Base-by-base conservation (phyloP, 1,140 invertebrate species). In the Ericerus pela region DNA sequence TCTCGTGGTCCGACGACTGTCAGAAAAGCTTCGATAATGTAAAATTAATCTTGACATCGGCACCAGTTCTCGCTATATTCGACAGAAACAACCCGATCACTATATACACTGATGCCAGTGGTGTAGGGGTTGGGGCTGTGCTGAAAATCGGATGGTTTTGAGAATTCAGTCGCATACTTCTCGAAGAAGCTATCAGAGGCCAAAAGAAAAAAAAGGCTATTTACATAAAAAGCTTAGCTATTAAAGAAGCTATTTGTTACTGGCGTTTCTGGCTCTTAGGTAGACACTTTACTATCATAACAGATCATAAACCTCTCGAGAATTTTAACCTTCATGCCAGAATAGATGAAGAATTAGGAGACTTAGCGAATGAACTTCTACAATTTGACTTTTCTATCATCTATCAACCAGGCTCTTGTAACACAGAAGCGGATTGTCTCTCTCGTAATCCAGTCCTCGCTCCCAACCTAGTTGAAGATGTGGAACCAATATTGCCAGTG, bases 221-320 rank as follows among this genome's bases (percentile, higher is more conserved):
- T n/a, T n/a, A n/a, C n/a, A n/a, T n/a, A n/a, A n/a, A n/a, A n/a
- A n/a, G n/a, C n/a, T n/a, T n/a, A n/a, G n/a, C n/a, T n/a, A n/a
- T n/a, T n/a, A n/a, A n/a, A n/a, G n/a, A n/a, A n/a, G n/a, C n/a
- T n/a, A n/a, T n/a, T n/a, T n/a, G n/a, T n/a, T n/a, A n/a, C n/a
- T n/a, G n/a, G 66, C 67, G 69, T 60, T 58, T 68, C 37, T 65
- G 62, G 64, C 55, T 71, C 4, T 67, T 70, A 54, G 65, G 62
- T 22, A 69, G 59, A 56, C 20, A 38, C 56, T 70, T 70, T 55
- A 66, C 33, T 51, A 65, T 69, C 38, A 68, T 58, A 43, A 65
- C 68, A 52, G 67, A 69, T 59, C 67, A 71, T 56, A 69, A 69
- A 61, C 66, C 67, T 62, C 60, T 66, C 52, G 64, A 66, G 61